Percentiles rank a stretch among this genome's conserved stretches.
Evolutionary conservation across 37 sponge, comb jelly and placozoan species (phyloP).

Genomic region (Aphrocallistes beatrix): DNA sequence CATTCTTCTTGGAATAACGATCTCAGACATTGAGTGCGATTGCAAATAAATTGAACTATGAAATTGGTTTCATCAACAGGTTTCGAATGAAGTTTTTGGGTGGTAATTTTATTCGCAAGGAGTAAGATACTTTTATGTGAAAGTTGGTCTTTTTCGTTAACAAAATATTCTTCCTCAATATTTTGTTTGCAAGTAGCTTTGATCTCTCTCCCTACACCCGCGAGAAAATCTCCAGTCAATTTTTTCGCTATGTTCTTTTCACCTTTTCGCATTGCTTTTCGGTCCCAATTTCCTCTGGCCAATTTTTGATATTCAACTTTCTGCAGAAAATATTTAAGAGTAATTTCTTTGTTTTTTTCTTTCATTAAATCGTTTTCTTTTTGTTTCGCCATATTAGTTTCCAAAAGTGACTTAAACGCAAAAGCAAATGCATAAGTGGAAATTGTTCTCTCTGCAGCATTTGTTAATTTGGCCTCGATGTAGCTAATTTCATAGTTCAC

Average conservation of each 20-base stretch:
- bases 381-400: neutral
- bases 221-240: neutral
- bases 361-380: neutral
- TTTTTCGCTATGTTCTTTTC: neutral
- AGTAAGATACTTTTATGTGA: neutral
- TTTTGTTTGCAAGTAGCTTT: neutral
- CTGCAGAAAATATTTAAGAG: neutral
- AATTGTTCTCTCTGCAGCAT: neutral
- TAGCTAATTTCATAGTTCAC: slow-evolving; percentile 12
- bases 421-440: neutral
- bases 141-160: neutral
- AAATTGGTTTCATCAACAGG: neutral
- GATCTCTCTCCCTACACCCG: neutral
- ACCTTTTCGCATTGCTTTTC: neutral
- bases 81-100: neutral
- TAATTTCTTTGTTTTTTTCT: neutral
- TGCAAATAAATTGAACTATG: neutral
- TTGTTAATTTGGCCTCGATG: neutral
- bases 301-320: neutral
- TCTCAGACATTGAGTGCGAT: neutral
- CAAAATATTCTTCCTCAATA: neutral
- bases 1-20: neutral
- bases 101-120: neutral
- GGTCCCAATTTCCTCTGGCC: neutral
- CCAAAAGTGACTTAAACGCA: neutral